Base-by-base conservation (phyloP, 2,888 invertebrate species). In the Erebia palarica region DNA sequence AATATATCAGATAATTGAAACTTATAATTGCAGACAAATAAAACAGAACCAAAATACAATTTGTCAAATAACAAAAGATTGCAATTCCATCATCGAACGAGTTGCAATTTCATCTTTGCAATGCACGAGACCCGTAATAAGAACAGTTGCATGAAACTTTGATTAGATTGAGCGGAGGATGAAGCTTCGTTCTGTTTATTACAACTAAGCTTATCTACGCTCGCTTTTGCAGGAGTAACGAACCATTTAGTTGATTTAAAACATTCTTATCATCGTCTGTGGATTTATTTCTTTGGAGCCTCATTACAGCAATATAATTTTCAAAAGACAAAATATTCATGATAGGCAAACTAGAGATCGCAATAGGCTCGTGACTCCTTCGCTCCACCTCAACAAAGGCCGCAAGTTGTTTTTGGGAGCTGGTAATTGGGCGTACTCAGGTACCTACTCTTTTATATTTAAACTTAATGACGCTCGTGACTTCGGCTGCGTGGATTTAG, bases 111-210 rank as follows among this genome's bases (percentile, higher is more conserved):
- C 58, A 64, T 64, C 57, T 65, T 64, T 66, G 55, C 61, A 61
- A 44, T 21, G 47, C 47, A 47, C 21, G 47, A 36, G 59, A 36
- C 36, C n/a, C 42, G 36, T 44, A 47, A 47, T 61, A 76, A 73
- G 74, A 75, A 75, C 74, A 60, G 10, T 42, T 44, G 42, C 36
- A 73, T 63, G 69, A 72, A 74, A 75, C 73, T 77, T 76, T 75
- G 76, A 77, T 77, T 75, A 75, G 74, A 76, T 76, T 75, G 16
- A 47, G 18, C 10, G 14, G 27, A 18, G 44, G 61, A 61, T 44
- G 47, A 18, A 18, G 61, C 47, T 47, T 47, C 61, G 61, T 61
- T 42, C 36, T 59, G 59, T 59, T 59, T 59, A 59, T 59, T 59
- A 59, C 59, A 42, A 59, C 59, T 59, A n/a, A 59, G 18, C 55